Evolutionary conservation across 2,797 vertebrate genomes (phyloP), one percentile per base, ranked within the genome.

Genomic region (Peromyscus eremicus): DNA sequence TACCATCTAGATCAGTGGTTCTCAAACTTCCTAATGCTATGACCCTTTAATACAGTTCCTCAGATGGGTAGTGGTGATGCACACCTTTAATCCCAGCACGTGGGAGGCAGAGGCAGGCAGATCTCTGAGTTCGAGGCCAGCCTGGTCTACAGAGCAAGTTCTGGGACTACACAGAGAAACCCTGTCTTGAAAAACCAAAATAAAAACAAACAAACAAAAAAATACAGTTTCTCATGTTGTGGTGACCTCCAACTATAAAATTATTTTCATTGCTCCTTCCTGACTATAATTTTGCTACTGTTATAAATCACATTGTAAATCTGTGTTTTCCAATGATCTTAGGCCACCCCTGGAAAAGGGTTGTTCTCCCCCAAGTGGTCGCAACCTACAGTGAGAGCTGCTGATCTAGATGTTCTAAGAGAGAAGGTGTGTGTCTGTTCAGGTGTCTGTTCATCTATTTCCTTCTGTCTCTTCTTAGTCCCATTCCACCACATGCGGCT

Each of bases 401-500:
- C 27, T 46, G 60, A 40, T 43, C 57, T 32, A 46, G 40, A 32
- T 32, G 64, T 92, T 32, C 3, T 1, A 13, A 60, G 70, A 90
- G 14, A 92, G 66, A 82, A 40, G 10, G 0, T 12, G 1, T 88
- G 2, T 62, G 12, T 71, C 32, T 89, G 32, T 19, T 79, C 19
- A 57, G 11, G 12, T 27, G 32, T 9, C 17, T n/a, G 23, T 8
- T 34, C 37, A 7, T 57, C 83, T 93, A 0, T 60, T 52, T 79
- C 75, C 75, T 79, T 82, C 73, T 46, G 40, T 86, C 85, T 84
- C 68, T 90, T 91, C 92, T 76, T 43, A 91, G 85, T 23, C 62
- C 40, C 29, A 68, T 23, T 40, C 66, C 4, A 16, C 49, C 71
- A 43, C 32, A 70, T 13, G 29, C 13, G 34, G 70, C n/a, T 95